Conservation (phyloP, 2,888 invertebrate species). For the Phorcus lineatus region DNA sequence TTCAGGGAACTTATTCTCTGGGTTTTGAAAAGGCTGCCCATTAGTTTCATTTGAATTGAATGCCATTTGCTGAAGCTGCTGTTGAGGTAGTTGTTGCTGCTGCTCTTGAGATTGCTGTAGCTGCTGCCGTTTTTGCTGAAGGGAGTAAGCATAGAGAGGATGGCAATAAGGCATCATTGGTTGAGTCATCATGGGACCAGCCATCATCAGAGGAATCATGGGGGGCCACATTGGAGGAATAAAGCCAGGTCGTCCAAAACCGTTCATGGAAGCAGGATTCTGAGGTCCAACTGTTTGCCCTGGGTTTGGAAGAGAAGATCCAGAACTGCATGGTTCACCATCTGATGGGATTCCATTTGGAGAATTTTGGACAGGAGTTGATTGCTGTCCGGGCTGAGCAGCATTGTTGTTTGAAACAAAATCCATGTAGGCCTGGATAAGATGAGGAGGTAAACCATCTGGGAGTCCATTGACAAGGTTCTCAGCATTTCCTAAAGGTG, state of each 20-base stretch:
- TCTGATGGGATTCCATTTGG: no score
- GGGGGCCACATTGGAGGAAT: slow-evolving; percentile 3
- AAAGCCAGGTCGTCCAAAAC: neutral
- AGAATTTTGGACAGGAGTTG: no score
- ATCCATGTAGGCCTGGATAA: slow-evolving; percentile 20
- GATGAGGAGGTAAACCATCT: slow-evolving; percentile 18
- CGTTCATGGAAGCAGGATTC: no score
- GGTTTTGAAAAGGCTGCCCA: no score
- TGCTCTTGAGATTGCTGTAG: neutral
- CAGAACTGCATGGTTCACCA: no score
- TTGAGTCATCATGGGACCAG: neutral
- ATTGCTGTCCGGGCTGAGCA: no score
- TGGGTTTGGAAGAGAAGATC: no score
- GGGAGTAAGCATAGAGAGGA: neutral
- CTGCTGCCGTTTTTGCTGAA: neutral
- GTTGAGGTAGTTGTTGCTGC: neutral
- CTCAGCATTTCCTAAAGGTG: neutral
- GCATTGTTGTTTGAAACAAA: neutral
- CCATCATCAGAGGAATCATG: neutral
- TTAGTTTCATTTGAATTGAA: no score
- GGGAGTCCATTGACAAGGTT: neutral
- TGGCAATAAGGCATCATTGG: neutral
- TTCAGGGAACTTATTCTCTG: no score
- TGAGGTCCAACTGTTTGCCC: no score
- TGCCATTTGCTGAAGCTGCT: neutral